A percentile compares a stretch with the other conserved stretches of the same genome.
Evolutionary conservation across 1,140 invertebrate species (phyloP).

Genomic region (Caenorhabditis elegans): DNA sequence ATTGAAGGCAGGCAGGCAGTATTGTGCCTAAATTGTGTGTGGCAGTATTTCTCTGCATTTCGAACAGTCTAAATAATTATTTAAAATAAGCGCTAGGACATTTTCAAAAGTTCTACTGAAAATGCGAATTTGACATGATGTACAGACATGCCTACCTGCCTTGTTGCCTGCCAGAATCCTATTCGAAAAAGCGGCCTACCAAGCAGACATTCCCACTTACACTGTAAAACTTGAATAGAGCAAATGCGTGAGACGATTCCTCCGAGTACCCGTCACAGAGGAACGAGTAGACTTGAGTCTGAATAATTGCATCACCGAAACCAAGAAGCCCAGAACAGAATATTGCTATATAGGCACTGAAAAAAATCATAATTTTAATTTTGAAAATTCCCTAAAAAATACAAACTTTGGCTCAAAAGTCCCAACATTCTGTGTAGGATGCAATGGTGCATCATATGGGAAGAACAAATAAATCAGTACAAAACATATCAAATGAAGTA

Average conservation of each 20-base stretch:
- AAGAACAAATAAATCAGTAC: background rate
- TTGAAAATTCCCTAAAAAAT: no score
- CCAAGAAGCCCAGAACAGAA: background rate
- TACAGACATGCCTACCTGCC: no score
- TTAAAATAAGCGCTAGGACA: no score
- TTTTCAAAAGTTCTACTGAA: no score
- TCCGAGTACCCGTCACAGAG: constrained; percentile 10
- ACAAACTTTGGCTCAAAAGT: background rate
- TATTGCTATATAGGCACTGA: background rate
- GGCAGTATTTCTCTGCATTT: no score
- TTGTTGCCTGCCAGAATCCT: no score
- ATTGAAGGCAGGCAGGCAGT: no score
- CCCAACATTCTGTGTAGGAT: background rate
- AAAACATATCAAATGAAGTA: background rate
- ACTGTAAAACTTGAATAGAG: background rate
- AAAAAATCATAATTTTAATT: no score
- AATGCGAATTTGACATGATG: no score
- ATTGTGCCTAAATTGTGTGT: no score
- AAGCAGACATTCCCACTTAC: background rate
- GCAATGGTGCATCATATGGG: background rate
- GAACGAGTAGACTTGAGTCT: background rate
- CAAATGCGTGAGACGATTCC: constrained; percentile 5
- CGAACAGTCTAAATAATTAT: no score
- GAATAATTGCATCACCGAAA: background rate
- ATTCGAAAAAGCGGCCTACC: no score